Conservation (phyloP, 2,797 vertebrate genomes). For the Parauchenoglanis punctatus region DNA sequence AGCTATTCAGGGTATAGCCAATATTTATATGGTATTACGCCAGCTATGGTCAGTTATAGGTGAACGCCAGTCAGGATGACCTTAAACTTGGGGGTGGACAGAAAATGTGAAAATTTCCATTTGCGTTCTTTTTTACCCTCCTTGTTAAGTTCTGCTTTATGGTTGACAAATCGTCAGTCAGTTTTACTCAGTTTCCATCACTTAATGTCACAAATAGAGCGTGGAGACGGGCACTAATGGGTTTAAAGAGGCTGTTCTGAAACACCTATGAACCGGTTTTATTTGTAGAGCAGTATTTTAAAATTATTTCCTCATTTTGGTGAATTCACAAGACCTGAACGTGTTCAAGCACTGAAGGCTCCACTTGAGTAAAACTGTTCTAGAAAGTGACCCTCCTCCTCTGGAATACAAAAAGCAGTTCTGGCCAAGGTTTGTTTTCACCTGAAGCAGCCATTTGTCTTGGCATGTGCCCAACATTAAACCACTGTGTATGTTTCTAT, state of each 20-base stretch:
- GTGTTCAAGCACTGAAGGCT: constrained; percentile 58
- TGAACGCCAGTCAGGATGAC: constrained; percentile 51
- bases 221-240: constrained; percentile 28
- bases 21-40: constrained; percentile 63
- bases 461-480: constrained; percentile 76
- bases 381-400: constrained; percentile 52
- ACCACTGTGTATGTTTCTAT: constrained; percentile 82
- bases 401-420: constrained; percentile 61
- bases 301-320: constrained; percentile 67
- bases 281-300: constrained; percentile 63
- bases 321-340: constrained; percentile 64
- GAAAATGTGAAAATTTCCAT: constrained; percentile 54
- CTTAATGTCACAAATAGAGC: constrained; percentile 57
- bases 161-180: constrained; percentile 50
- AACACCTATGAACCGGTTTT: constrained; percentile 63
- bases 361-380: constrained; percentile 64
- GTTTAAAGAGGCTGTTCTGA: constrained; percentile 59
- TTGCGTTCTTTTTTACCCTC: constrained; percentile 36
- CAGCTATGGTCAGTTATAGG: constrained; percentile 57
- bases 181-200: constrained; percentile 55
- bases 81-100: constrained; percentile 48
- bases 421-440: constrained; percentile 78
- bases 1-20: constrained; percentile 55
- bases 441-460: constrained; percentile 82
- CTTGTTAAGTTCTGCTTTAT: constrained; percentile 50